Base-by-base conservation (phyloP, 2,113 vertebrate species). In the Centropus unirufus region DNA sequence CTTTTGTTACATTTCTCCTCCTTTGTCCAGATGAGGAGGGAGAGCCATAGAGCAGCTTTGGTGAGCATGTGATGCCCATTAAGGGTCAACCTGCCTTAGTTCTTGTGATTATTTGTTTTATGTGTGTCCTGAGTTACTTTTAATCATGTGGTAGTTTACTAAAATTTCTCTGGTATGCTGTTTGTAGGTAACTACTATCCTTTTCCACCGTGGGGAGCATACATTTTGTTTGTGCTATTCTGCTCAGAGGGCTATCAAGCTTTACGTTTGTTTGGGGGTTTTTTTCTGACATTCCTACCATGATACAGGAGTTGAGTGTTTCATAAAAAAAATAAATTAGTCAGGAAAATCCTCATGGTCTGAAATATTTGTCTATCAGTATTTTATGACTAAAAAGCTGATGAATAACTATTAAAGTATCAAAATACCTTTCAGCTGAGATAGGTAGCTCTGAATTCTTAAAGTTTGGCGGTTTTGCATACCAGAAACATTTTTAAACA, bases 61-160 rank as follows among this genome's bases (percentile, higher is more conserved):
- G 49, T 51, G 23, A 24, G 14, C 49, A 13, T 14, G 23, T 51
- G 24, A 11, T 24, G 8, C 14, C 49, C 49, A 51, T 12, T 3
- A 23, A 51, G 23, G 49, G 49, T 51, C 23, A 51, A 24, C 10
- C 49, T 24, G 26, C 49, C 23, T 13, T 12, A 51, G 7, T 3
- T 12, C 47, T 70, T 69, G 7, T 58, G 8, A 3, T 85, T 90
- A 26, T 58, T 62, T 49, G 21, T 74, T 73, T 52, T 19, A 32
- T 40, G 1, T 66, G 8, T 44, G 9, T 34, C 72, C 40, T 27
- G 22, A 20, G 16, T 21, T 24, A 62, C 4, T 49, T 79, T 79
- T 67, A 54, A 40, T 34, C 4, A 40, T 1, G 2, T 34, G 6
- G 11, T 18, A 1, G 0, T 0, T 64, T 81, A 44, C 54, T 27